phyloP scores from a whole-genome alignment of 1,140 invertebrate species.

The Geopemphigus sp. region DNA sequence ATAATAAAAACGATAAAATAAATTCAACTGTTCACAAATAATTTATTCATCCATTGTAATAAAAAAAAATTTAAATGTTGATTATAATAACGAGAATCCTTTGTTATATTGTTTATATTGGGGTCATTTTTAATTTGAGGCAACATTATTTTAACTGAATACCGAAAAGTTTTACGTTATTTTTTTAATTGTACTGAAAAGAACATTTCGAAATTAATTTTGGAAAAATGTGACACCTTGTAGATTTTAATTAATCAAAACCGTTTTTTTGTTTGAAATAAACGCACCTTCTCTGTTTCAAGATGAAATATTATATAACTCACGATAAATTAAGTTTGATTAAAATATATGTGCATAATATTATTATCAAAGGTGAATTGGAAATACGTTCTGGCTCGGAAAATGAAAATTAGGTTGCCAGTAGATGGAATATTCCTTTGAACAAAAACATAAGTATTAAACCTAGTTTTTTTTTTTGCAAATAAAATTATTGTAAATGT shows the following conservation, averaged over 20 bases:
- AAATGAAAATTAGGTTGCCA: too few relatives aligned
- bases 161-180: constrained; percentile 6
- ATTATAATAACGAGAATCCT: neutral
- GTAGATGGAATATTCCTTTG: too few relatives aligned
- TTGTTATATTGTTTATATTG: constrained; percentile 3
- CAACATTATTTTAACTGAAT: constrained; percentile 9
- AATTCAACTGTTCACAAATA: too few relatives aligned
- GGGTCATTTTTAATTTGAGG: neutral
- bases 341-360: too few relatives aligned
- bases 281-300: neutral
- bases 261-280: neutral
- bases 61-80: neutral
- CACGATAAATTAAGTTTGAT: neutral
- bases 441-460: too few relatives aligned
- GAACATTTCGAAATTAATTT: neutral
- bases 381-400: too few relatives aligned
- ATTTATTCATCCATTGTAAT: too few relatives aligned
- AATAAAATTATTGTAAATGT: too few relatives aligned
- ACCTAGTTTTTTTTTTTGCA: too few relatives aligned
- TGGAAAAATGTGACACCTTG: constrained; percentile 10
- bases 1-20: too few relatives aligned
- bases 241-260: constrained; percentile 23
- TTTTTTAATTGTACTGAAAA: constrained; percentile 1
- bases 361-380: too few relatives aligned
- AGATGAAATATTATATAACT: neutral